Percentiles rank a stretch among this genome's conserved stretches.
Evolutionary conservation across 2,797 vertebrate genomes (phyloP).

Genomic region (Ambastaia sidthimunki): DNA sequence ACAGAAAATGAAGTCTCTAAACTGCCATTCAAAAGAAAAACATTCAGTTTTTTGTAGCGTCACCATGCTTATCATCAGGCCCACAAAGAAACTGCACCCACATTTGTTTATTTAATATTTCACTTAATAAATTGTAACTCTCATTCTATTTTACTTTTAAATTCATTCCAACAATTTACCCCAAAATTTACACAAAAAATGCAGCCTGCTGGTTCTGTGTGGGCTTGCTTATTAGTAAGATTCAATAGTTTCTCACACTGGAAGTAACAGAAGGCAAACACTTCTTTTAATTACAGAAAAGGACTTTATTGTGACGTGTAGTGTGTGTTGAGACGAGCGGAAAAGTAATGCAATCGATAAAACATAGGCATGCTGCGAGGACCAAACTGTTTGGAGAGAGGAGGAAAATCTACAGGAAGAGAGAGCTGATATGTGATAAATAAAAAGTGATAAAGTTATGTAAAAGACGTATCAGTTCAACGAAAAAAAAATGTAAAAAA

Average conservation of each 20-base stretch:
- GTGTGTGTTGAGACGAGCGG: not conserved
- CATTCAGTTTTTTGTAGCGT: conserved; percentile 42
- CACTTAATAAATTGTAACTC: not conserved
- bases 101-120: not conserved
- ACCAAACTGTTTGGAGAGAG: conserved; percentile 41
- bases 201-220: not conserved
- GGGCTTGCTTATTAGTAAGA: conserved; percentile 19
- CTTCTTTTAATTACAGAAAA: conserved; percentile 4
- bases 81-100: not conserved
- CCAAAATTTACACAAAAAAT: not conserved
- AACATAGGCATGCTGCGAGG: conserved; percentile 24
- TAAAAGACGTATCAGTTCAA: not conserved
- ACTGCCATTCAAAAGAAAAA: conserved; percentile 63
- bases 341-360: conserved; percentile 7
- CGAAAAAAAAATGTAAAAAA: not conserved
- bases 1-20: conserved; percentile 61
- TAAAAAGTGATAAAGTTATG: conserved; percentile 47
- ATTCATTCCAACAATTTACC: not conserved
- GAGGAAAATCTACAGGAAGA: conserved; percentile 6
- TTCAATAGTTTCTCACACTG: not conserved
- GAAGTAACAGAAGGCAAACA: not conserved
- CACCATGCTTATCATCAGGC: conserved; percentile 31
- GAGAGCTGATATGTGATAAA: conserved; percentile 47
- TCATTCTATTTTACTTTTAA: not conserved
- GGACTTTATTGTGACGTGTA: not conserved